Conservation (phyloP, 1,140 invertebrate species). For the Bombus balteatus region DNA sequence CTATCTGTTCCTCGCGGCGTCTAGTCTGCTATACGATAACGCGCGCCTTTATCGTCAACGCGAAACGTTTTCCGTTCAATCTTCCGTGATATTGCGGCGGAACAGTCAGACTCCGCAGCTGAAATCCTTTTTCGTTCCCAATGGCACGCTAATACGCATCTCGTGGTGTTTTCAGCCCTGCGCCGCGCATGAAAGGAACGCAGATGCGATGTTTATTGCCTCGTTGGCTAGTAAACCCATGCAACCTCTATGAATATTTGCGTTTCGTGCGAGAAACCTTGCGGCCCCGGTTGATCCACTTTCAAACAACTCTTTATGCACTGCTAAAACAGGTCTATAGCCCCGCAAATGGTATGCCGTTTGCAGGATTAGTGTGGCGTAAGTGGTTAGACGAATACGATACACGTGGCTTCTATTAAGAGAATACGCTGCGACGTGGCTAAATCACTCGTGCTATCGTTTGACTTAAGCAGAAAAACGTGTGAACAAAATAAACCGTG, state of each 20-base stretch:
- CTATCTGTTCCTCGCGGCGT: background rate
- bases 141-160: constrained; percentile 28
- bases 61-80: constrained; percentile 26
- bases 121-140: constrained; percentile 17
- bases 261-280: background rate
- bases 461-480: too few species aligned
- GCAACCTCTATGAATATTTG: constrained; percentile 13
- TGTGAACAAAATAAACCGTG: background rate
- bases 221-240: background rate
- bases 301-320: background rate
- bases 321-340: too few species aligned
- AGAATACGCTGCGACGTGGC: background rate
- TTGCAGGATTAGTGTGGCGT: background rate
- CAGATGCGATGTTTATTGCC: constrained; percentile 29
- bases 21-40: background rate
- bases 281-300: constrained; percentile 6
- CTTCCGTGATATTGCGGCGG: constrained; percentile 32
- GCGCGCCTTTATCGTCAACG: constrained; percentile 23
- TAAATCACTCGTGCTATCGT: background rate
- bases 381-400: background rate
- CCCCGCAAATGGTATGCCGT: too few species aligned
- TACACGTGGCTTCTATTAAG: background rate
- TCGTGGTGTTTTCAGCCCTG: background rate
- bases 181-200: background rate
- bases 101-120: background rate